Evolutionary conservation across 2,888 invertebrate genomes (phyloP), one percentile per base, ranked within the genome.

Genomic region (Acrobasis suavella): DNA sequence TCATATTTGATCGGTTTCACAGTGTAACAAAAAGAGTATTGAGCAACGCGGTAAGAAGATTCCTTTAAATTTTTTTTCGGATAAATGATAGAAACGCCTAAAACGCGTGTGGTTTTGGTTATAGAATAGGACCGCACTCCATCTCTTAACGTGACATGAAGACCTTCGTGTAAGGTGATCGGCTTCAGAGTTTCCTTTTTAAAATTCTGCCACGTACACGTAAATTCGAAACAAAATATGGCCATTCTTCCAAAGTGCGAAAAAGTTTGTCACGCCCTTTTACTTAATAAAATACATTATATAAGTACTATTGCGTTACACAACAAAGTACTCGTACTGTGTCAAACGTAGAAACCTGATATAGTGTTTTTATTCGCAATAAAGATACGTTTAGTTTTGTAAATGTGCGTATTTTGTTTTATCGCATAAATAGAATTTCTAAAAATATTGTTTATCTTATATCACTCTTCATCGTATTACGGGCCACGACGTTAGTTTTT

Each of bases 301-400:
- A 2, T n/a, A n/a, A n/a, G n/a, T 12, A 46, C 14, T 42, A 42
- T 42, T 42, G 22, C 3, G 22, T 22, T 22, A 22, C n/a, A 42
- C 42, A 42, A 42, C n/a, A n/a, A 14, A 46, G 10, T 32, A 32
- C 32, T 32, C 5, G 46, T n/a, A n/a, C n/a, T n/a, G n/a, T 46
- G 46, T n/a, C 46, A 3, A 52, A 52, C 0, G 7, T 54, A 54
- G 54, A 54, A 15, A 54, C 38, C 38, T 54, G 37, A 54, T 54
- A 54, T 46, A 46, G 14, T 46, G 14, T 46, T 46, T 46, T 46
- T 46, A n/a, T n/a, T 46, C 46, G 10, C 6, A 14, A n/a, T 46
- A 46, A 46, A 42, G 3, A n/a, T 46, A 46, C n/a, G n/a, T 54
- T 38, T 54, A 14, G n/a, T 54, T 54, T 54, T n/a, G n/a, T 8